Evolutionary conservation across 2,888 invertebrate species (phyloP), one percentile per base, ranked within the genome.

Genomic region (Idaea dimidiata): DNA sequence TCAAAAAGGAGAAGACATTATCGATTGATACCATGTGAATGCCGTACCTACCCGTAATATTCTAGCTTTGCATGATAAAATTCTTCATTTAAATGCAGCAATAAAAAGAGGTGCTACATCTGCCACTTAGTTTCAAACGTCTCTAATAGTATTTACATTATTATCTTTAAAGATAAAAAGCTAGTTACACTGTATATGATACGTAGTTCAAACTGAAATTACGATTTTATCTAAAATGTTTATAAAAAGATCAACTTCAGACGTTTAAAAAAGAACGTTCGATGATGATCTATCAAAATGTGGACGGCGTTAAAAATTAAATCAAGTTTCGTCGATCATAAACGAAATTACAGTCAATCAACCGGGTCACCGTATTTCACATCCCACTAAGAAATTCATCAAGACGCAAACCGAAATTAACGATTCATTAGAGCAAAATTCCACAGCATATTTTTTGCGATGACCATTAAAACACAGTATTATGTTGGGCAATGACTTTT

Each of bases 351-450:
- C 61, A 67, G 66, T 67, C 63, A 63, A 64, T 70, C 68, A 65
- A 65, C 16, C 66, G 66, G 71, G 72, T 74, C 77, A 79, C 73
- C 77, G 72, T 72, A 77, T 74, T 76, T 87, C 82, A 76, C 87
- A 77, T 69, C 74, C 74, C 73, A 71, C 73, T 77, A 81, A 77
- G 75, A 87, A 87, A 88, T 87, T 86, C 85, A 85, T 82, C 88
- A 82, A 78, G 76, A 80, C 81, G 81, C 78, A 74, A 77, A 81
- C 79, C 79, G 82, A 88, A 88, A 85, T 87, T 87, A 87, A 87
- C 87, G 78, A 88, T 82, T 87, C 88, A 88, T 89, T 88, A 88
- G 83, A 86, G 78, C 83, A 76, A 83, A 88, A 89, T 89, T 84
- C 87, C 86, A 74, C 76, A 73, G 78, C 75, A 68, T 66, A 78